Conservation (phyloP, 2,113 vertebrate species). For the Ginglymostoma cirratum region DNA sequence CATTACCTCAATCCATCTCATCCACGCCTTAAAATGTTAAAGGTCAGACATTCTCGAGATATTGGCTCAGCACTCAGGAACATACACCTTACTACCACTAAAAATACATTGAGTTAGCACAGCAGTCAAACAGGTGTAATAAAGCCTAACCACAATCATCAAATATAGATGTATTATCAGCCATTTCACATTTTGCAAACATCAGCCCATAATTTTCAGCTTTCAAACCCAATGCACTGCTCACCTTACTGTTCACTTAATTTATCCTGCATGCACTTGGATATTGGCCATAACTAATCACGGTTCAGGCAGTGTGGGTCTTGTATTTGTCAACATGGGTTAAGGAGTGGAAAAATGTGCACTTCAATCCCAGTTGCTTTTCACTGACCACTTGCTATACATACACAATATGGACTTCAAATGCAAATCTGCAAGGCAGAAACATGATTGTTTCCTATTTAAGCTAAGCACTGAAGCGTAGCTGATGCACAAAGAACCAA, state of each 20-base stretch:
- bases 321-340: background rate
- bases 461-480: background rate
- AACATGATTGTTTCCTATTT: background rate
- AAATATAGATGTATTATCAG: background rate
- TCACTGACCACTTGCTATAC: background rate
- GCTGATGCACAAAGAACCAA: too few relatives aligned
- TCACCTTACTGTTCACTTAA: background rate
- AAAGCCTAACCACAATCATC: background rate
- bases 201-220: background rate
- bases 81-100: background rate
- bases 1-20: background rate
- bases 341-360: background rate
- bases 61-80: background rate
- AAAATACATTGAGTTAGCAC: background rate
- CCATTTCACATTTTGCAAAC: background rate
- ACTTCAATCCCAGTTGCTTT: background rate
- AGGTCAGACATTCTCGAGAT: background rate
- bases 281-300: background rate
- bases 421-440: background rate
- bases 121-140: background rate
- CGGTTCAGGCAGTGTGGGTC: background rate
- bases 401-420: background rate
- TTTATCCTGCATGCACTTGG: background rate
- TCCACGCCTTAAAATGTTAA: background rate
- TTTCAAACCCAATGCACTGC: background rate